phyloP scores from a whole-genome alignment of 2,113 vertebrate species.

The Aythya baeri region DNA sequence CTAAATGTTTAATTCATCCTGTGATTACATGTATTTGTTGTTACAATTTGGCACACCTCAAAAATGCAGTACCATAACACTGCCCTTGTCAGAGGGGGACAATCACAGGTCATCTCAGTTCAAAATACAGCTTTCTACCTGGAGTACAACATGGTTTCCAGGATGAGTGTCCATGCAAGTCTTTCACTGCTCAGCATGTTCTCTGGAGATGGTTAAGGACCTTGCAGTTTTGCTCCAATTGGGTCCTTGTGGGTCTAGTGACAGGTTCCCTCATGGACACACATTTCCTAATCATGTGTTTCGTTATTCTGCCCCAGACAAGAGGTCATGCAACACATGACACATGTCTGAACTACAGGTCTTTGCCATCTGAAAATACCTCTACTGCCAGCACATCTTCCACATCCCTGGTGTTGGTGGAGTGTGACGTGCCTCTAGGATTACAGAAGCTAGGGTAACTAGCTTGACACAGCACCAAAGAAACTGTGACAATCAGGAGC shows the following conservation, averaged over 20 bases:
- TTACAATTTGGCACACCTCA: neutral
- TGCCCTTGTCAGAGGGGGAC: neutral
- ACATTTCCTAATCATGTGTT: neutral
- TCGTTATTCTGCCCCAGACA: neutral
- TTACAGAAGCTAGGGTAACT: neutral
- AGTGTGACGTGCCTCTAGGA: neutral
- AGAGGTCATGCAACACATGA: neutral
- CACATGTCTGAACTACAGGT: neutral
- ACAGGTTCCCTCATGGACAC: neutral
- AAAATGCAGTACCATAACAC: neutral
- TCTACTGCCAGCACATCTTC: neutral
- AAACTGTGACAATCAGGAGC: neutral
- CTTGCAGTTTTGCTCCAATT: accelerated
- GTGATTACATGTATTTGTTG: conserved; percentile 1
- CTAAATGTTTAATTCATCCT: conserved; percentile 47
- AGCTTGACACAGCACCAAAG: neutral
- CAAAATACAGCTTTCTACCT: neutral
- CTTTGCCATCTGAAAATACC: neutral
- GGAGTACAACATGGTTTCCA: neutral
- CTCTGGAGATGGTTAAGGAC: accelerated
- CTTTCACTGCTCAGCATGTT: neutral
- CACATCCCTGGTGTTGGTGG: neutral
- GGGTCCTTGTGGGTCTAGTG: accelerated
- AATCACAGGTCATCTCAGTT: neutral
- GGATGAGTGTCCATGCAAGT: accelerated